Base-by-base conservation (phyloP, 2,797 vertebrate species). In the Danio aesculapii region DNA sequence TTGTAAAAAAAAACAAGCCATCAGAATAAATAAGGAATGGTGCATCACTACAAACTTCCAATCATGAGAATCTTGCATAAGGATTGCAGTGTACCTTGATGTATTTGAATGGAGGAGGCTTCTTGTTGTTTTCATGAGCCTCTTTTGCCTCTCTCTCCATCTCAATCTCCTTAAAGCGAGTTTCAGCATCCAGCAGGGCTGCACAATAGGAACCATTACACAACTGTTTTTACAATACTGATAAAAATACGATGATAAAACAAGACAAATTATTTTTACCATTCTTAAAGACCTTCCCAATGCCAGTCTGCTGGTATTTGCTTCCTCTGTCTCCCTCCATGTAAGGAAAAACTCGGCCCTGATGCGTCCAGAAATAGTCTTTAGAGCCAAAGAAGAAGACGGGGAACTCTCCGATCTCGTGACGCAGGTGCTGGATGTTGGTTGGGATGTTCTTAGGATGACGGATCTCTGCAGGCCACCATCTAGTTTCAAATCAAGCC, bases 341-440 rank as follows among this genome's bases (percentile, higher is more conserved):
- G 87, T 99, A 99, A 1, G 98, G 98, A 89, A 99, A 99, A 49
- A 99, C 97, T 63, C 98, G 93, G 0, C 97, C 98, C 92, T 99
- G 98, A 88, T 99, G 97, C 0, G 98, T 99, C 97, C 98, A 99
- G 89, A 98, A 99, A 90, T 98, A 99, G 92, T 99, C 98, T 91
- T 97, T 99, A 82, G 98, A 99, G 82, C 98, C 98, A 75, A 99
- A 99, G 92, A 99, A 99, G 93, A 97, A 98, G 81, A 99, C 98
- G 0, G 98, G 98, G 87, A 99, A 99, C 92, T 99, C 98, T 87
- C 98, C 98, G 8, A 98, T 96, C 92, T 97, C 95, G 30, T 99
- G 98, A 61, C 97, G 96, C 91, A 99, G 96, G 92, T 98, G 97
- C 94, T 99, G 98, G 92, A 99, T 99, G 93, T 99, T 99, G 90